Percentiles rank a stretch among this genome's conserved stretches.
phyloP scores from a whole-genome alignment of 2,888 invertebrate species.

The Lamellibrachia satsuma region DNA sequence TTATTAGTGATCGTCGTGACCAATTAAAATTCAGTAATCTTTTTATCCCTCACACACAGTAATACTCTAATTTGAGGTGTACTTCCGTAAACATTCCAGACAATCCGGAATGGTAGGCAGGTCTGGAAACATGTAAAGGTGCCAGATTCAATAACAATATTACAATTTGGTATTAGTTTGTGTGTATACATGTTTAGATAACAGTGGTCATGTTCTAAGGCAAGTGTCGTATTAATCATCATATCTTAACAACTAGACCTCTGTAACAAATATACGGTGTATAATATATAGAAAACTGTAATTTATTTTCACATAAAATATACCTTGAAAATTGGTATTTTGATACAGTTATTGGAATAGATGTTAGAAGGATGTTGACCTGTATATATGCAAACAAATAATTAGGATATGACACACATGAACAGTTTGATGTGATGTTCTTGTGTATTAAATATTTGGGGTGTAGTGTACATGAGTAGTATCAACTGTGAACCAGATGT shows the following conservation, averaged over 20 bases:
- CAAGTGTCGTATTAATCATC: not conserved
- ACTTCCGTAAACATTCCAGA: too few species aligned
- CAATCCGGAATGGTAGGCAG: too few species aligned
- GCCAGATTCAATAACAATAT: not conserved
- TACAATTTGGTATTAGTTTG: not conserved
- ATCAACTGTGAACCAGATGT: not conserved
- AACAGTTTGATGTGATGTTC: not conserved
- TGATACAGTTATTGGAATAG: too few species aligned
- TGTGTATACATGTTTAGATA: not conserved
- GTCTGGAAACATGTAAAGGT: not conserved
- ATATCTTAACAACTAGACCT: not conserved
- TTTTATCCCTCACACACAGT: too few species aligned
- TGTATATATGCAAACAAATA: too few species aligned
- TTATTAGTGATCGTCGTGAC: too few species aligned
- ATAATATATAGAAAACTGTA: not conserved
- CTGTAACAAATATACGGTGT: not conserved
- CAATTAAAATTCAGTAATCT: too few species aligned
- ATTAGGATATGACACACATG: not conserved
- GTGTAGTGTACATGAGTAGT: not conserved
- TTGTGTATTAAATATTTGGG: not conserved
- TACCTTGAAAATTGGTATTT: not conserved
- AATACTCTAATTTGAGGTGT: too few species aligned
- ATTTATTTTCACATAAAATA: not conserved
- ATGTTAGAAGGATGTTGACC: too few species aligned
- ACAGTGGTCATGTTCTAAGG: not conserved